Evolutionary conservation across 2,797 vertebrate species (phyloP), one percentile per base, ranked within the genome.

Genomic region (Australoheros facetus): DNA sequence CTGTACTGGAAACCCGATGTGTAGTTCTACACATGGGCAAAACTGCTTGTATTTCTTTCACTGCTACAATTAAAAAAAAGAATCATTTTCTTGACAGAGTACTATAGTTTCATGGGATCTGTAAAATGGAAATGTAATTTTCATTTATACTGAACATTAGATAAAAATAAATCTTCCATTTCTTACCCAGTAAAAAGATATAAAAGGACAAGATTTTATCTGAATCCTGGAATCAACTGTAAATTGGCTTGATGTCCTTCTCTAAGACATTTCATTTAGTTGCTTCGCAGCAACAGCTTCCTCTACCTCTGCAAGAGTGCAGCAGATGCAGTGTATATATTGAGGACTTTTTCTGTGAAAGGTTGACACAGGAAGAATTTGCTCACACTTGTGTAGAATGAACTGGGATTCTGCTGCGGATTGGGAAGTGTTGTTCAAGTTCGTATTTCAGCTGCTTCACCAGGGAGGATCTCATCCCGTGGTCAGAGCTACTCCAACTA

Each of bases 301-400:
- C 21, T 26, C 59, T 64, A 2, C 4, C 0, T 42, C 37, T 62
- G 37, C 60, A 42, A 39, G 37, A 12, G 37, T 17, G 0, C 21
- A 26, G 60, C 13, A 64, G 37, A 42, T 14, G 13, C 16, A 14
- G 42, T 42, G 21, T 12, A 37, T 37, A 37, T 10, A 9, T 9
- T 37, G 37, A 64, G 37, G 2, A 62, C 1, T 37, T 16, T 23
- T 62, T 23, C 34, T 42, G 12, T 62, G 2, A 62, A 16, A 10
- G n/a, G 34, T 37, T 23, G 13, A 42, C n/a, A 62, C n/a, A 62
- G n/a, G n/a, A 42, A 39, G 58, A 39, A 26, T 26, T 26, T 26
- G 26, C 26, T 26, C 26, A 60, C 34, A 42, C 59, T n/a, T 23
- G 59, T 13, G 23, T 62, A 16, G 23, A 62, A 42, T 10, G 23